Evolutionary conservation across 1,140 invertebrate genomes (phyloP).

Genomic region (Phenacoccus solenopsis): DNA sequence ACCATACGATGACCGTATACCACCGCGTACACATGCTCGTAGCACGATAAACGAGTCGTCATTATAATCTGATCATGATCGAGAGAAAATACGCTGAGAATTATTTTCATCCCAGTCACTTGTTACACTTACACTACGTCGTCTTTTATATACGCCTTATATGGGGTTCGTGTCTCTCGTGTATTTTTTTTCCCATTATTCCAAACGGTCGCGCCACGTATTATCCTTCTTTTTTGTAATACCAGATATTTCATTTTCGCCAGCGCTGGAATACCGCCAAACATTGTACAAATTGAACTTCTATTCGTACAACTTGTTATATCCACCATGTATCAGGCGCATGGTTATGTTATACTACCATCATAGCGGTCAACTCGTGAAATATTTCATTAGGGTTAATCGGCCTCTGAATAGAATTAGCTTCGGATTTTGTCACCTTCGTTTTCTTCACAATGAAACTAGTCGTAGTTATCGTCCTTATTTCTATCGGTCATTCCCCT

Average conservation of each 20-base stretch:
- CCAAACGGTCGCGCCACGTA: not conserved
- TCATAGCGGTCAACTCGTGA: not conserved
- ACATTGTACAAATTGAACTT: not conserved
- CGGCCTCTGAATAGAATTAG: no score
- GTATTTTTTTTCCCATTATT: no score
- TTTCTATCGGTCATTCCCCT: no score
- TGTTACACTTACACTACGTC: not conserved
- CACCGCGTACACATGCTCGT: not conserved
- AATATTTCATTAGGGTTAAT: not conserved
- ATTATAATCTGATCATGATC: conserved; percentile 3
- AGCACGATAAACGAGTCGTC: not conserved
- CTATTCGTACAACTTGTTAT: not conserved
- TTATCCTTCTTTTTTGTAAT: not conserved
- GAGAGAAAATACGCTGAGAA: not conserved
- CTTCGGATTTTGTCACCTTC: no score
- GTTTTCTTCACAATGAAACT: no score
- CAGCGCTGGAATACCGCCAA: not conserved
- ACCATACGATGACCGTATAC: not conserved
- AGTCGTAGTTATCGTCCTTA: no score
- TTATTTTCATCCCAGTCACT: not conserved
- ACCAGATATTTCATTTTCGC: not conserved
- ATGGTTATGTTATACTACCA: not conserved
- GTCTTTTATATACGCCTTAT: not conserved
- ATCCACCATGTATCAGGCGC: no score
- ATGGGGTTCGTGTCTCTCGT: not conserved